A percentile compares a stretch with the other conserved stretches of the same genome.
Conservation (phyloP, 2,888 invertebrate genomes). For the Cerceris rybyensis region DNA sequence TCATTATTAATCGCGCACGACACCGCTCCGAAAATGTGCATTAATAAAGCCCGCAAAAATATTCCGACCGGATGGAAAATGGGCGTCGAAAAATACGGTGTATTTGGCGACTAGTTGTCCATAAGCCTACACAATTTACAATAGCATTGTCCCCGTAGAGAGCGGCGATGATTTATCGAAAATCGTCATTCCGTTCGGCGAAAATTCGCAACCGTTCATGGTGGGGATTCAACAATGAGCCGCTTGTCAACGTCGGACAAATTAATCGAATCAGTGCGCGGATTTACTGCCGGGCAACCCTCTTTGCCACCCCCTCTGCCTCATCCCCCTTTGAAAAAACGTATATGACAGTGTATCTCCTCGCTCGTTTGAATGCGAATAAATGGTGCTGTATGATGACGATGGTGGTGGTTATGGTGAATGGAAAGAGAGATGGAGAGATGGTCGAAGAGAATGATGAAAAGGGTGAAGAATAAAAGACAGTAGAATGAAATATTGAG, state of each 20-base stretch:
- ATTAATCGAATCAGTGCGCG: constrained; percentile 68
- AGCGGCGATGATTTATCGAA: constrained; percentile 60
- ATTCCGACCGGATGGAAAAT: constrained; percentile 4
- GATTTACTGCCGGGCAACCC: constrained; percentile 60
- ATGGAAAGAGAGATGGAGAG: constrained; percentile 6
- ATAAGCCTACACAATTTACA: constrained; percentile 54
- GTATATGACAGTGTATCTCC: constrained; percentile 56
- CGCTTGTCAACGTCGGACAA: constrained; percentile 61
- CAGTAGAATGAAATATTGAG: not conserved
- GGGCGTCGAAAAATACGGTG: constrained; percentile 32
- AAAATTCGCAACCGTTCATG: constrained; percentile 49
- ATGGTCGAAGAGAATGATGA: constrained; percentile 11
- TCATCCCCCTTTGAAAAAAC: constrained; percentile 27
- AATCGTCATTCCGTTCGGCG: constrained; percentile 52
- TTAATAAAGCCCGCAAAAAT: constrained; percentile 43
- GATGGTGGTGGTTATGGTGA: constrained; percentile 21
- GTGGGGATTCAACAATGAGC: constrained; percentile 42
- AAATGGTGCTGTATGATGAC: constrained; percentile 59
- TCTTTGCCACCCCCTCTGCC: not conserved
- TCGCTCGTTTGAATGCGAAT: constrained; percentile 61
- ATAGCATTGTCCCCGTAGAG: constrained; percentile 30
- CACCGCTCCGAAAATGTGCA: not conserved
- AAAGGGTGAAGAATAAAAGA: constrained; percentile 4
- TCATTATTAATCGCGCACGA: constrained; percentile 35
- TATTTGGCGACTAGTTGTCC: constrained; percentile 54